phyloP scores from a whole-genome alignment of 2,888 invertebrate species.

The Chrysodeixis includens region DNA sequence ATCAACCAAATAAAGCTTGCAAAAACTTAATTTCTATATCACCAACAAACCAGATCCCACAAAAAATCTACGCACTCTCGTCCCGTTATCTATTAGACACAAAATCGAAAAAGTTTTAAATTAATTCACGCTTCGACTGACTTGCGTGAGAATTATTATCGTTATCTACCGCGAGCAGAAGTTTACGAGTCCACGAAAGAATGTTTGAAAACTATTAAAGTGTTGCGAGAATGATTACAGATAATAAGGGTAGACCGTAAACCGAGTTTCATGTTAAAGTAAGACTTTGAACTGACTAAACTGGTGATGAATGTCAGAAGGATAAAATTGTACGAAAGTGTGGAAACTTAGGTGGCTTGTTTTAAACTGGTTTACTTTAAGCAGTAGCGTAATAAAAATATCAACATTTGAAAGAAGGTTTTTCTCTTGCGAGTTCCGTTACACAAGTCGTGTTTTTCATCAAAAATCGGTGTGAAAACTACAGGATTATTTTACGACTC shows the following conservation, averaged over 20 bases:
- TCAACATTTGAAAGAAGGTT: too few relatives aligned
- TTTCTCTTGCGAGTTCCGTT: too few relatives aligned
- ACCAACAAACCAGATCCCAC: neutral
- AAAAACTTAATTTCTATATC: neutral
- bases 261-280: slow-evolving; percentile 36
- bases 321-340: neutral
- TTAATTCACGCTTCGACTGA: slow-evolving; percentile 59
- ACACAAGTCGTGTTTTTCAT: too few relatives aligned
- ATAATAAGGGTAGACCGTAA: slow-evolving; percentile 36
- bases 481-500: too few relatives aligned
- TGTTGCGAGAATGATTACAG: slow-evolving; percentile 46
- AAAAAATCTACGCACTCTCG: slow-evolving; percentile 17
- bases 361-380: too few relatives aligned
- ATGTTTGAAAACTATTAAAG: slow-evolving; percentile 57
- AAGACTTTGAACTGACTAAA: slow-evolving; percentile 24
- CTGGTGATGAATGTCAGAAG: slow-evolving; percentile 24
- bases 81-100: slow-evolving; percentile 36
- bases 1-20: too few relatives aligned
- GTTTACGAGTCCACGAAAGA: slow-evolving; percentile 49
- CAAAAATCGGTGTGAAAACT: too few relatives aligned
- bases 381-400: too few relatives aligned
- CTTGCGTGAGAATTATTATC: slow-evolving; percentile 63
- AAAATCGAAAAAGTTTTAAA: slow-evolving; percentile 74
- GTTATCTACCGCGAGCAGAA: slow-evolving; percentile 59
- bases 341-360: neutral